phyloP scores from a whole-genome alignment of 2,113 vertebrate species.

The Neodontobutis hainanensis region DNA sequence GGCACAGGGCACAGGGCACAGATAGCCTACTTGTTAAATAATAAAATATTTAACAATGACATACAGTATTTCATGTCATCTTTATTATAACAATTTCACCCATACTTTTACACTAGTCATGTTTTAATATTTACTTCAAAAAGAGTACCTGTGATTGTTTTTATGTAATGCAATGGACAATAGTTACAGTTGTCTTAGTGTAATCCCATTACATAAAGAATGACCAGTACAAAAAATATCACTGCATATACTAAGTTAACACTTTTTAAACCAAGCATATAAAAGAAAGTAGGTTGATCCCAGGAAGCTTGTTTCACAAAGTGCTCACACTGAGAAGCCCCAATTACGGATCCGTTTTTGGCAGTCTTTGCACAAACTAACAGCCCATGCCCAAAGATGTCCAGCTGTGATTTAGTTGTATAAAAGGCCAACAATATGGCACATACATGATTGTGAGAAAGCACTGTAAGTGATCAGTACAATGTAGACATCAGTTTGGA shows the following conservation, averaged over 20 bases:
- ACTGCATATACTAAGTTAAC: background rate
- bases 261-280: background rate
- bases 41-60: too few relatives aligned
- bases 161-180: too few relatives aligned
- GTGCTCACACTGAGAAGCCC: slow-evolving; percentile 29
- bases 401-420: slow-evolving; percentile 29
- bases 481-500: slow-evolving; percentile 24
- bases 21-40: too few relatives aligned
- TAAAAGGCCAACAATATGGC: slow-evolving; percentile 21
- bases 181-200: too few relatives aligned
- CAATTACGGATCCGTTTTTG: slow-evolving; percentile 42
- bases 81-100: too few relatives aligned
- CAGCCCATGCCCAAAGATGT: slow-evolving; percentile 19
- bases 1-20: too few relatives aligned
- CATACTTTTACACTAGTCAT: too few relatives aligned
- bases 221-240: background rate
- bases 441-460: slow-evolving; percentile 3
- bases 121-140: too few relatives aligned
- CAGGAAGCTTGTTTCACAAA: slow-evolving; percentile 12
- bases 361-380: slow-evolving; percentile 25
- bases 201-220: too few relatives aligned
- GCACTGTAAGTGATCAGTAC: slow-evolving; percentile 14
- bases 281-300: background rate
- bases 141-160: too few relatives aligned
- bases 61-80: too few relatives aligned